phyloP scores from a whole-genome alignment of 2,888 invertebrate species.

The Zonitis immaculata region DNA sequence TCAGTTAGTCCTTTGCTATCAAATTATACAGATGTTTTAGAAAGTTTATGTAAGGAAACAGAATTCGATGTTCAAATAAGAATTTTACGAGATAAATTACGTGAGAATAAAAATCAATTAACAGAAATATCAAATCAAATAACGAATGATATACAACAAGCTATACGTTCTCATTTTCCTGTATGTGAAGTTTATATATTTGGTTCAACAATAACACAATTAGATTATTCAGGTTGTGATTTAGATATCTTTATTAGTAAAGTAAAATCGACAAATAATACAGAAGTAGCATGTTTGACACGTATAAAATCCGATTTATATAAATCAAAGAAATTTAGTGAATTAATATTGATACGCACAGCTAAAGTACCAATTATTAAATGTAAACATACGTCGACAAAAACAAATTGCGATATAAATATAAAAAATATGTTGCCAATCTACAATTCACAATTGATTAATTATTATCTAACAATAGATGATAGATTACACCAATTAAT shows the following conservation, averaged over 20 bases:
- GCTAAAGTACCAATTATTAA: conserved; percentile 78
- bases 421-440: conserved; percentile 67
- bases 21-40: conserved; percentile 23
- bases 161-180: conserved; percentile 47
- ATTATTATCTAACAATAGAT: conserved; percentile 57
- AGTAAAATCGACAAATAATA: conserved; percentile 37
- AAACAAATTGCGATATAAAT: conserved; percentile 66
- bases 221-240: conserved; percentile 67
- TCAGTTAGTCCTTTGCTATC: background rate
- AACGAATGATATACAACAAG: conserved; percentile 49
- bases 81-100: conserved; percentile 43
- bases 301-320: conserved; percentile 24
- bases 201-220: conserved; percentile 69
- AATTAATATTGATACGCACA: conserved; percentile 60
- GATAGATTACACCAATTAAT: conserved; percentile 56
- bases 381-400: conserved; percentile 59
- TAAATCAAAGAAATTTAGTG: conserved; percentile 48
- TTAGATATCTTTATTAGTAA: conserved; percentile 64
- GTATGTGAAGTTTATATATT: conserved; percentile 55
- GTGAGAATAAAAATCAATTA: conserved; percentile 40
- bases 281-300: conserved; percentile 28
- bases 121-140: conserved; percentile 40
- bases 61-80: conserved; percentile 49
- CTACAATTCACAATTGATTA: conserved; percentile 63
- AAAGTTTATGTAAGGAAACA: conserved; percentile 28